Base-by-base conservation (phyloP, 2,888 invertebrate species). In the Scrobipalpa atriplicella region DNA sequence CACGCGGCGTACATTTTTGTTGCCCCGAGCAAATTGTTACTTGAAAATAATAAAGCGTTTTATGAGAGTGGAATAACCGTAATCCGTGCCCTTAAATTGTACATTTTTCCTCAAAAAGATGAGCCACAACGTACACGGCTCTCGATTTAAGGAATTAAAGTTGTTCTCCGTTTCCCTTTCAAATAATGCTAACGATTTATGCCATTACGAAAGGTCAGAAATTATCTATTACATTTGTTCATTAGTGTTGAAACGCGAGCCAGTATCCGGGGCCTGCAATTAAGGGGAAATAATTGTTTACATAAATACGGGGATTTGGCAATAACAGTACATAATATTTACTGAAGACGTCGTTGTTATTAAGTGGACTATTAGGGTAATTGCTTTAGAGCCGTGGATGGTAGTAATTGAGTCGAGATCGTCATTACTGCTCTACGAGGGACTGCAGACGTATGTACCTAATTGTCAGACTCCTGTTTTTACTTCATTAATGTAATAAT, bases 211-310 rank as follows among this genome's bases (percentile, higher is more conserved):
- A 76, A 85, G 84, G 84, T 89, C 85, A 85, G 87, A 89, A 89
- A 91, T 88, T 92, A 91, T 92, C 90, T 83, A 80, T 92, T 90
- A 86, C 92, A 80, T 88, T 82, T 88, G 86, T 88, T 92, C 92
- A 90, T 92, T 92, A 92, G 83, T 83, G 80, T 69, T 80, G 87
- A 84, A 90, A 91, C 74, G 72, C 71, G 81, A 87, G 72, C 76
- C 82, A 71, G 79, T 78, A 77, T 79, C 79, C 79, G 76, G 82
- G 78, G 75, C 79, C 77, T 83, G 85, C 90, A 91, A 91, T 92
- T 90, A 92, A 75, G 83, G 81, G 72, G 79, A 85, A 89, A 87
- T 92, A 89, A 90, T 91, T 91, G 85, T 87, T 87, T 85, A 83
- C 82, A 84, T 87, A 88, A 85, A 84, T 87, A 89, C 81, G 74